A percentile compares a stretch with the other conserved stretches of the same genome.
phyloP scores from a whole-genome alignment of 2,888 invertebrate species.

The Ctena decussata region DNA sequence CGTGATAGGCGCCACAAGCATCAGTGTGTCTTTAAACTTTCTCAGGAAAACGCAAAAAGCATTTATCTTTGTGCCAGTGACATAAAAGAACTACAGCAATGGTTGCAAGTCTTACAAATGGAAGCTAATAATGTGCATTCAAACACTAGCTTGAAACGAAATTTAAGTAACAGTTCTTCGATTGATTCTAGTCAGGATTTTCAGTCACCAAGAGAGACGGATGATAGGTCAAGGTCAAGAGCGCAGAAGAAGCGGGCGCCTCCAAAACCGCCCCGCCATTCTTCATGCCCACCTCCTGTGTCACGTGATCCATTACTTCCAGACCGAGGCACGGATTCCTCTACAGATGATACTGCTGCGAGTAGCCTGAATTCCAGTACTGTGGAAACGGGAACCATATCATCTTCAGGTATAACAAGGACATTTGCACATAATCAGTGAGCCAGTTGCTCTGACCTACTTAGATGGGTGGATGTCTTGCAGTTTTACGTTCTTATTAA shows the following conservation, averaged over 20 bases:
- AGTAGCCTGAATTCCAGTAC: constrained; percentile 1
- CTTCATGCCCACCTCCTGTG: constrained; percentile 61
- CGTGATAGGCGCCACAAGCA: constrained; percentile 70
- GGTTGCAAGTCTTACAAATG: constrained; percentile 78
- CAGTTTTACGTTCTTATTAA: no score
- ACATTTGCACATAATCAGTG: no score
- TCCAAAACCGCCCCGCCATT: constrained; percentile 56
- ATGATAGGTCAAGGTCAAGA: constrained; percentile 50
- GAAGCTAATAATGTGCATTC: constrained; percentile 72
- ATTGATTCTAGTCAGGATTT: not conserved
- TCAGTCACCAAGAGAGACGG: not conserved
- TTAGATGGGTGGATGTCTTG: no score
- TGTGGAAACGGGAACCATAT: not conserved
- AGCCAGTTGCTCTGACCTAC: no score
- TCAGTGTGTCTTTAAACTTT: constrained; percentile 76
- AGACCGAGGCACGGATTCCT: constrained; percentile 18
- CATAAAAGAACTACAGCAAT: constrained; percentile 70
- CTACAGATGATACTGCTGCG: constrained; percentile 17
- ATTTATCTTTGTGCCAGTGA: constrained; percentile 75
- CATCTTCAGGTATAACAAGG: not conserved
- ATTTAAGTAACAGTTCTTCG: not conserved
- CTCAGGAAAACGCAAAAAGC: constrained; percentile 73
- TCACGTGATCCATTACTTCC: constrained; percentile 45
- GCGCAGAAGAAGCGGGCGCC: constrained; percentile 59
- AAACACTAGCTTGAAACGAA: constrained; percentile 8